Percentiles rank a stretch among this genome's conserved stretches.
phyloP scores from a whole-genome alignment of 2,888 invertebrate species.

The Apodemia mormo region DNA sequence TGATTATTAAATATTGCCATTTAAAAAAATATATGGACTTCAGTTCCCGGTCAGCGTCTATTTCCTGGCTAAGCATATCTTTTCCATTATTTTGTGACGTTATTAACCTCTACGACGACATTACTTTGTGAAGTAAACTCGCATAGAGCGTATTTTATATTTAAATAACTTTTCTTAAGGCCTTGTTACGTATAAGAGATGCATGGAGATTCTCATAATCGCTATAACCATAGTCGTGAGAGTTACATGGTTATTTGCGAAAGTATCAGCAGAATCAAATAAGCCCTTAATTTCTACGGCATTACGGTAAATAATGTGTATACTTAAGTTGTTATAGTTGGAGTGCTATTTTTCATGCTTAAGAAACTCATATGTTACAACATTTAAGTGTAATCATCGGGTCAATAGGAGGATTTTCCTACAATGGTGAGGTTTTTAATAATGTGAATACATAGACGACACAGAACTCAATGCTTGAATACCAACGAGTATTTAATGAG shows the following conservation, averaged over 20 bases:
- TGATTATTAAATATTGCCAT: no score
- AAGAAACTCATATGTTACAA: background rate
- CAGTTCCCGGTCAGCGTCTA: no score
- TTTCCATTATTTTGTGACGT: no score
- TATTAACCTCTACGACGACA: no score
- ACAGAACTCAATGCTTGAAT: no score
- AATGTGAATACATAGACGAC: no score
- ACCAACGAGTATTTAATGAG: no score
- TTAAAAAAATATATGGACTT: no score
- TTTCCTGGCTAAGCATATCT: no score
- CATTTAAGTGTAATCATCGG: background rate
- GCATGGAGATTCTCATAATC: constrained; percentile 8
- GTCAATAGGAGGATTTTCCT: background rate
- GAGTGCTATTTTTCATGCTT: constrained; percentile 5
- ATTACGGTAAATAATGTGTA: constrained; percentile 5
- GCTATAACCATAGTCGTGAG: background rate
- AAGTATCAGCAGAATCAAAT: constrained; percentile 9
- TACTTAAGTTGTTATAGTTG: constrained; percentile 7
- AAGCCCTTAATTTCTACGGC: constrained; percentile 12
- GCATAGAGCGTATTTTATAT: background rate
- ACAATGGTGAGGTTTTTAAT: background rate
- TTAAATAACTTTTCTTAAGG: background rate
- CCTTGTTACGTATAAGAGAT: background rate
- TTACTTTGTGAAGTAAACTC: no score
- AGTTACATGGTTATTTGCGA: constrained; percentile 6